phyloP scores from a whole-genome alignment of 2,797 vertebrate genomes.

The Schizothorax lantsangensis region DNA sequence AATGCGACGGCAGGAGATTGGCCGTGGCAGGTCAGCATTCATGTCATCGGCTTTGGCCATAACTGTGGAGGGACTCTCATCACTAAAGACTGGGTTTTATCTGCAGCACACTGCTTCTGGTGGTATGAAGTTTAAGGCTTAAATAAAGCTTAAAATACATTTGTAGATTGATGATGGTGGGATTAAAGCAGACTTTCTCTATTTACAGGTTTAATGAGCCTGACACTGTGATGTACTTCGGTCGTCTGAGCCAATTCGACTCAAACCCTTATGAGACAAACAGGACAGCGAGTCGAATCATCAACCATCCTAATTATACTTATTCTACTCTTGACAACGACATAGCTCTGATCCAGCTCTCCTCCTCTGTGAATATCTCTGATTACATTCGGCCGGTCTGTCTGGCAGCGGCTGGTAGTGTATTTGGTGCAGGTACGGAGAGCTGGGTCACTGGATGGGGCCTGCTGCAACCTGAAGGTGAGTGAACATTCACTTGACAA shows the following conservation, averaged over 20 bases:
- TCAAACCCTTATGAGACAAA: too few species aligned
- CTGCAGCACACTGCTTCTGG: too few species aligned
- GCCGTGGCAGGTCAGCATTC: conserved; percentile 56
- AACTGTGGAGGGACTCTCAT: conserved; percentile 73
- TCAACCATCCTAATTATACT: neutral
- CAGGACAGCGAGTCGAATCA: neutral
- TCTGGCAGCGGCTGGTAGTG: conserved; percentile 37
- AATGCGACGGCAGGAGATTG: too few species aligned
- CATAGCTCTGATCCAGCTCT: conserved; percentile 51
- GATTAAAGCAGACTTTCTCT: too few species aligned
- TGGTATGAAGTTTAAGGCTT: too few species aligned
- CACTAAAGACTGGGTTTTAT: too few species aligned
- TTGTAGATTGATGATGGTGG: too few species aligned
- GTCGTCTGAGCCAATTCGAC: too few species aligned
- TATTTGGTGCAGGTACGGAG: neutral
- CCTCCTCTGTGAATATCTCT: conserved; percentile 27
- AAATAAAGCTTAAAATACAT: too few species aligned
- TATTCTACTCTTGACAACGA: conserved; percentile 19
- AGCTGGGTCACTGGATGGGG: conserved; percentile 59
- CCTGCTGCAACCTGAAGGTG: neutral
- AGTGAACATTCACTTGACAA: neutral
- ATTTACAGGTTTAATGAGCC: too few species aligned
- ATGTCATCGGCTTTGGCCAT: rapidly evolving
- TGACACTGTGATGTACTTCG: too few species aligned
- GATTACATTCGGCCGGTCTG: conserved; percentile 48